Conservation (phyloP, 2,888 invertebrate genomes). For the Lithodes maja region DNA sequence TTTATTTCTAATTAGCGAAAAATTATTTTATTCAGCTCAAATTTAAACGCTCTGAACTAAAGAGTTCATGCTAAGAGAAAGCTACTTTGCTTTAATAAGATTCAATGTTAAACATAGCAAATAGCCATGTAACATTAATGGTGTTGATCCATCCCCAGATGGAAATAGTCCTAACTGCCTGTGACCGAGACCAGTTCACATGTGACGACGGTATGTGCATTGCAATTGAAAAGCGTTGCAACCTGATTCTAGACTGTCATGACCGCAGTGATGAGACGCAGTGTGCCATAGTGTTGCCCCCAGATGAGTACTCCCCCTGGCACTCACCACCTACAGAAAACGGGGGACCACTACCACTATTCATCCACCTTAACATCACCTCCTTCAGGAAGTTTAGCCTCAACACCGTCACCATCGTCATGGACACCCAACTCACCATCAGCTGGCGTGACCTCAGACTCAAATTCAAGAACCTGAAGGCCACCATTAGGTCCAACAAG, state of each 20-base stretch:
- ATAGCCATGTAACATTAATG: no score
- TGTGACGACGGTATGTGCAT: slow-evolving; percentile 39
- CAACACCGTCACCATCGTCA: slow-evolving; percentile 6
- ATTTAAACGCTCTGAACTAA: no score
- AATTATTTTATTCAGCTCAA: no score
- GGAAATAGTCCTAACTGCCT: slow-evolving; percentile 22
- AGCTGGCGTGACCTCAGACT: neutral
- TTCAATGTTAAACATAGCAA: no score
- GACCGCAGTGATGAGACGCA: slow-evolving; percentile 40
- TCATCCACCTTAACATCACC: slow-evolving; percentile 14
- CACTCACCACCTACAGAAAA: neutral
- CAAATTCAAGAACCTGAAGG: neutral
- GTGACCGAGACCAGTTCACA: slow-evolving; percentile 18
- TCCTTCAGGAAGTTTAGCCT: slow-evolving; percentile 28
- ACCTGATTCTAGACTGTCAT: slow-evolving; percentile 28
- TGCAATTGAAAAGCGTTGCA: neutral
- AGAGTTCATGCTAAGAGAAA: no score
- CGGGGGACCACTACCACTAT: slow-evolving; percentile 12
- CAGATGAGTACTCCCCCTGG: slow-evolving; percentile 10
- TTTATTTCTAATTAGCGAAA: no score
- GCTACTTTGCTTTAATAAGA: no score
- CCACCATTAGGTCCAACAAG: neutral
- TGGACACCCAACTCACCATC: neutral
- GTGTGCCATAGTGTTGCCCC: neutral
- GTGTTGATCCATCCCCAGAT: neutral